Evolutionary conservation across 2,113 vertebrate genomes (phyloP).

Genomic region (Eira barbara): DNA sequence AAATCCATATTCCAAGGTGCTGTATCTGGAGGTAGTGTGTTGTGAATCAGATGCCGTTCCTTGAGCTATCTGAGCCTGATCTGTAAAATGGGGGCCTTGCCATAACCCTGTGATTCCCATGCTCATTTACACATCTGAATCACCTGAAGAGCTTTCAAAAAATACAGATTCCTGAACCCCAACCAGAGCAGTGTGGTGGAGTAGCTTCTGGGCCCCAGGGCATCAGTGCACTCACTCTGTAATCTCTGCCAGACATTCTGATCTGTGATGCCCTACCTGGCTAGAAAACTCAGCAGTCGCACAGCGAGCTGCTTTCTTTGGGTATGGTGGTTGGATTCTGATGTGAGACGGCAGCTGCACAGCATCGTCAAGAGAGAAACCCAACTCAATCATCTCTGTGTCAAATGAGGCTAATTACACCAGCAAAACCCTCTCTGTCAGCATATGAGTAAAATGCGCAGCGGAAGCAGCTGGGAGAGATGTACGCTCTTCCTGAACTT

Average conservation of each 20-base stretch:
- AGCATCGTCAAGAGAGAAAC: background rate
- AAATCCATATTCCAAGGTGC: background rate
- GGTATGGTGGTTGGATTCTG: background rate
- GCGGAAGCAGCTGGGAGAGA: constrained; percentile 32
- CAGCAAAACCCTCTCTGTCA: background rate
- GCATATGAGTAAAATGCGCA: background rate
- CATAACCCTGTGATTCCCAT: background rate
- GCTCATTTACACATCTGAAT: background rate
- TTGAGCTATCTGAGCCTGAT: background rate
- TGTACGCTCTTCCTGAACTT: background rate
- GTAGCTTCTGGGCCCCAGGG: background rate
- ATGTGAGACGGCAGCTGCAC: background rate
- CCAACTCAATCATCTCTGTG: background rate
- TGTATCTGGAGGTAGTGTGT: background rate
- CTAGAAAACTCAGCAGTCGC: no score
- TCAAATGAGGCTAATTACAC: background rate
- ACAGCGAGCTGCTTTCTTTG: background rate
- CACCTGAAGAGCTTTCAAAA: background rate
- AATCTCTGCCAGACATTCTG: background rate
- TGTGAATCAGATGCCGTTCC: background rate
- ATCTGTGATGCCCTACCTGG: background rate
- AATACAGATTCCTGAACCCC: background rate
- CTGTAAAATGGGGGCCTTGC: background rate
- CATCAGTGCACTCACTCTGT: background rate
- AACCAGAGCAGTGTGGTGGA: background rate